These are phyloP conservation scores for Hipparchia sbordonii DNA, from an alignment of 2,888 invertebrate genomes.

Conservation along the genomic window DNA sequence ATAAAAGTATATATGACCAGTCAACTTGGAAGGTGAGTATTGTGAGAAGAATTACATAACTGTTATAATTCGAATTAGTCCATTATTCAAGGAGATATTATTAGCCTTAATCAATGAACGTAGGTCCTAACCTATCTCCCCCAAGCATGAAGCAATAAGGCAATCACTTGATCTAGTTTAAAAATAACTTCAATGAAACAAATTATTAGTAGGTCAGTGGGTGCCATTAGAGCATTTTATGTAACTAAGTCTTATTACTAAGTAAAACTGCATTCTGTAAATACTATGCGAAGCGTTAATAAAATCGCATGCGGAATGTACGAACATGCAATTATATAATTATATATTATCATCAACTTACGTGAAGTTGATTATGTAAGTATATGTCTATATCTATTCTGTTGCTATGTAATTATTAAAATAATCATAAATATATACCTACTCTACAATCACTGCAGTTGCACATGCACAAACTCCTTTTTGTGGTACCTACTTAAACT, in stretches of 20 bases:
- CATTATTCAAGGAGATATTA: constrained; percentile 31
- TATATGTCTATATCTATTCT: not conserved
- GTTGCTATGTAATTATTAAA: constrained; percentile 13
- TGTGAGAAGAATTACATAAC: not conserved
- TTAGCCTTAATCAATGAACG: constrained; percentile 37
- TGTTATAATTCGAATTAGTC: constrained; percentile 1
- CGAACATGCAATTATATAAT: constrained; percentile 8
- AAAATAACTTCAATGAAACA: constrained; percentile 42
- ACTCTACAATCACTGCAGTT: no score
- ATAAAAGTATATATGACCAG: no score
- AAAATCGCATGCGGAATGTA: constrained; percentile 20
- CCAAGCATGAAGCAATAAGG: constrained; percentile 37
- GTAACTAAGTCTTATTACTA: constrained; percentile 16
- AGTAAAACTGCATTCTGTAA: constrained; percentile 24
- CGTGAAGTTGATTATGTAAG: constrained; percentile 8
- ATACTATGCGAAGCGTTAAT: constrained; percentile 18
- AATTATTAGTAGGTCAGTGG: constrained; percentile 37
- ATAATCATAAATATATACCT: no score
- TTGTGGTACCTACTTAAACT: no score
- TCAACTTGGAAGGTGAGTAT: not conserved
- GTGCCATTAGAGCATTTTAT: constrained; percentile 29
- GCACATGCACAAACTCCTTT: no score
- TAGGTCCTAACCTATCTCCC: constrained; percentile 24
- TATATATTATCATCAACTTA: constrained; percentile 5
- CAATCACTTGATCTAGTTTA: constrained; percentile 33